Base-by-base conservation (phyloP, 2,888 invertebrate genomes). In the Agrotis clavis region DNA sequence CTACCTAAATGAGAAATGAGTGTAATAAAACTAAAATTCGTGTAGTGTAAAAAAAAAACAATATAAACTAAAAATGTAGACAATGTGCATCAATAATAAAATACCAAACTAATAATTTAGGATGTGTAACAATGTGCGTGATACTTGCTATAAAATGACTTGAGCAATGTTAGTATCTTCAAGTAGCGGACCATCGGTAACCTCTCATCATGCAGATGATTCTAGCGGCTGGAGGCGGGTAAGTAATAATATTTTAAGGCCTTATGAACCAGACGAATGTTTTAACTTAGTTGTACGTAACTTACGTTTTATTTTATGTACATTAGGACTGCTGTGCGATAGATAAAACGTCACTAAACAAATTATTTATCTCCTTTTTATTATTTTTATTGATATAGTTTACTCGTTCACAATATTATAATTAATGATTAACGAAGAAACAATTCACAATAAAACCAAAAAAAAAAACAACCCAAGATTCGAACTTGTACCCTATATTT, bases 121-220 rank as follows among this genome's bases (percentile, higher is more conserved):
- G 18, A 59, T 30, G 57, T 63, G 47, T 47, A 30, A 47, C 9
- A 48, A 47, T 48, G 66, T 60, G 62, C 5, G 59, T 63, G 69
- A 25, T 18, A 30, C 21, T 41, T 56, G 47, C 30, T 54, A 25
- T 18, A 54, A 35, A 56, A 75, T 69, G 72, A 59, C 41, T 63
- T 74, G 67, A 71, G 86, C 75, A 64, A 86, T 84, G 74, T 76
- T 71, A 81, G 79, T 78, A 59, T 62, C 50, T 66, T 47, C 69
- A 54, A 50, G 68, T 41, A 65, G 45, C 25, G 19, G 67, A 7
- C 53, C 66, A 67, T 68, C 72, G 68, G 68, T 66, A 80, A 71
- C 64, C 77, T 74, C 77, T 89, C 93, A 94, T 86, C 78, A 97
- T 97, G 97, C 97, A 97, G 95, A 96, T 96, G 96, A 96, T 97